Base-by-base conservation (phyloP, 2,888 invertebrate species). In the Drosophila mimica region DNA sequence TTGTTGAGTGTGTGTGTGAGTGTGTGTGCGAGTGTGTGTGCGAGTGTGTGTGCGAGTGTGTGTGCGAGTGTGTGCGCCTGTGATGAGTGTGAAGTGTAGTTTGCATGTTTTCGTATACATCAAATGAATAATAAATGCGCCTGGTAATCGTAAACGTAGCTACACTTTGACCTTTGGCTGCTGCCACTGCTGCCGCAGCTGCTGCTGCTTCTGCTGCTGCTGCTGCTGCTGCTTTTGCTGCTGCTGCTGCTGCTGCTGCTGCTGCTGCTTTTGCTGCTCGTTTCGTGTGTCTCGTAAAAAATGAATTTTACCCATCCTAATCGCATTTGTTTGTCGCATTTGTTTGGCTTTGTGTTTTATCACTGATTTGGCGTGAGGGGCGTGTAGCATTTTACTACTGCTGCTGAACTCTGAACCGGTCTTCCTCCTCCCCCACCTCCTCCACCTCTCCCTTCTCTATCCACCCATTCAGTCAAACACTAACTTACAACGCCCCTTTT, bases 41-140 rank as follows among this genome's bases (percentile, higher is more conserved):
- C 63, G 53, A 59, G 65, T 38, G 58, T 53, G 48, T 63, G 17
- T 38, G 17, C 3, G 17, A 17, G 36, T 17, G 36, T 36, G 38
- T 7, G 8, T 3, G 17, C 0, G 4, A 4, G 36, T n/a, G 52
- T 57, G 56, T 52, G 58, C 67, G 63, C 56, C 28, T 71, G 60
- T 70, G 72, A 31, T 67, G 63, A 76, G 79, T 80, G 79, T 81
- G 70, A 81, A 79, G 70, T 72, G 84, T 82, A 87, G 84, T 85
- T 89, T 83, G 79, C 89, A 89, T 89, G 84, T 84, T 87, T 80
- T 74, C 51, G 51, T 71, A 65, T 78, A 78, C 89, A 78, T 80
- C 69, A 58, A 74, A 89, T 85, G 88, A 87, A 85, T 85, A 89
- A 89, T 87, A 89, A 89, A 85, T 85, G 89, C 70, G 88, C 69